Evolutionary conservation across 2,113 vertebrate genomes (phyloP).

Genomic region (Osmerus mordax): DNA sequence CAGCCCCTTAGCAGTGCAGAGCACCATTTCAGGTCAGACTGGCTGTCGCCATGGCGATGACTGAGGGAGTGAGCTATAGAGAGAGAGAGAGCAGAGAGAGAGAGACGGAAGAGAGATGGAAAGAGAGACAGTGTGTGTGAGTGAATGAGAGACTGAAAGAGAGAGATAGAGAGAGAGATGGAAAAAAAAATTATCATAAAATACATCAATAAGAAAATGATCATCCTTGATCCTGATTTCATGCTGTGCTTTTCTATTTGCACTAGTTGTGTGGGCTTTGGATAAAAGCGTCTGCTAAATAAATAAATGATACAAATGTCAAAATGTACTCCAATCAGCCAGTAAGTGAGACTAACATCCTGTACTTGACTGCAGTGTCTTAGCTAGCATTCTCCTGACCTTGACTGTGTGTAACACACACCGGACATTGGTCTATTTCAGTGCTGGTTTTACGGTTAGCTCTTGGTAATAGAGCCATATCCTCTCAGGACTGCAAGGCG

Average conservation of each 20-base stretch:
- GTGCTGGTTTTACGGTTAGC: conserved; percentile 73
- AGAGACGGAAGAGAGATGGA: not conserved
- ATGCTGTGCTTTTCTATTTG: no score
- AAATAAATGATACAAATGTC: no score
- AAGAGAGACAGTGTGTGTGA: no score
- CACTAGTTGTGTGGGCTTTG: no score
- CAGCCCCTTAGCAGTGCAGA: conserved; percentile 52
- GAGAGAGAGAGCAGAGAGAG: conserved; percentile 9
- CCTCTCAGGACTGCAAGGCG: conserved; percentile 39
- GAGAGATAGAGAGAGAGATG: no score
- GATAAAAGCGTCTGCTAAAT: no score
- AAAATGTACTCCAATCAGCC: conserved; percentile 36
- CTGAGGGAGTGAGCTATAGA: conserved; percentile 26
- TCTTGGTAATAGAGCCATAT: conserved; percentile 58
- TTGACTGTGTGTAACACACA: conserved; percentile 73
- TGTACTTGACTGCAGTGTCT: conserved; percentile 59
- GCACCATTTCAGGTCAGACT: conserved; percentile 80
- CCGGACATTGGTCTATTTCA: conserved; percentile 66
- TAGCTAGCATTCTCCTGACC: conserved; percentile 72
- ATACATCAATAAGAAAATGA: no score
- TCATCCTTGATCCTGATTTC: no score
- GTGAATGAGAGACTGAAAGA: no score
- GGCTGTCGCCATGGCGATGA: conserved; percentile 71
- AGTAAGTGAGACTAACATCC: conserved; percentile 54
- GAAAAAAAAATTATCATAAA: no score